phyloP scores from a whole-genome alignment of 23 tunicate species.

The Phallusia fumigata region DNA sequence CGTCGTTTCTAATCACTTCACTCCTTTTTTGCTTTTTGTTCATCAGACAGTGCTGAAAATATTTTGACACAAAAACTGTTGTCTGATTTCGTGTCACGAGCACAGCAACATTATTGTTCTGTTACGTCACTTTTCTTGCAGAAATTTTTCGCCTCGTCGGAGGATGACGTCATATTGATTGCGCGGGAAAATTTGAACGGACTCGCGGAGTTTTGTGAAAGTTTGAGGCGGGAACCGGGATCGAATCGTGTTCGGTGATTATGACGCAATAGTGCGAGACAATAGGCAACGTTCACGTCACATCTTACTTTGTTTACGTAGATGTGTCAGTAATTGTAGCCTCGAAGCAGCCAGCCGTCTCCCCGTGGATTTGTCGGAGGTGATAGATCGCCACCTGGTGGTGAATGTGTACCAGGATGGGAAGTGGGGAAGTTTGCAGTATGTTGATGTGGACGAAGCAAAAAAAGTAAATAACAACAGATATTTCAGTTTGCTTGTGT shows the following conservation, averaged over 20 bases:
- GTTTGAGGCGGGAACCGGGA: conserved; percentile 14
- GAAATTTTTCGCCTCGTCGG: background rate
- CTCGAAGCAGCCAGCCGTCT: background rate
- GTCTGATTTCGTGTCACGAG: too few species aligned
- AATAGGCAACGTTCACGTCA: background rate
- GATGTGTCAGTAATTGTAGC: background rate
- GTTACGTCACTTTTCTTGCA: background rate
- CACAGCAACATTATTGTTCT: background rate
- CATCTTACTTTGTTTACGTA: background rate
- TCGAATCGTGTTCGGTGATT: conserved; percentile 3
- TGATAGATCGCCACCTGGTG: conserved; percentile 7
- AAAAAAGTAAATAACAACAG: background rate
- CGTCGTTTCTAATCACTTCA: too few species aligned
- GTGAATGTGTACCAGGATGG: conserved; percentile 22
- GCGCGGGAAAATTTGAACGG: conserved; percentile 18
- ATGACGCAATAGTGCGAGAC: too few species aligned
- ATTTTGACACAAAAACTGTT: too few species aligned
- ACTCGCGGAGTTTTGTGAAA: background rate
- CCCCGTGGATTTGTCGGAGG: background rate
- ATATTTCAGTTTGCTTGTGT: too few species aligned
- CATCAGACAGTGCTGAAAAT: too few species aligned
- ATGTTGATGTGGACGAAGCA: background rate
- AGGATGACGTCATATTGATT: conserved; percentile 13
- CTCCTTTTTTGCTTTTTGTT: too few species aligned
- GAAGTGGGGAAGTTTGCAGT: conserved; percentile 26